A percentile compares a stretch with the other conserved stretches of the same genome.
phyloP scores from a whole-genome alignment of 2,797 vertebrate genomes.

The Capromys pilorides region DNA sequence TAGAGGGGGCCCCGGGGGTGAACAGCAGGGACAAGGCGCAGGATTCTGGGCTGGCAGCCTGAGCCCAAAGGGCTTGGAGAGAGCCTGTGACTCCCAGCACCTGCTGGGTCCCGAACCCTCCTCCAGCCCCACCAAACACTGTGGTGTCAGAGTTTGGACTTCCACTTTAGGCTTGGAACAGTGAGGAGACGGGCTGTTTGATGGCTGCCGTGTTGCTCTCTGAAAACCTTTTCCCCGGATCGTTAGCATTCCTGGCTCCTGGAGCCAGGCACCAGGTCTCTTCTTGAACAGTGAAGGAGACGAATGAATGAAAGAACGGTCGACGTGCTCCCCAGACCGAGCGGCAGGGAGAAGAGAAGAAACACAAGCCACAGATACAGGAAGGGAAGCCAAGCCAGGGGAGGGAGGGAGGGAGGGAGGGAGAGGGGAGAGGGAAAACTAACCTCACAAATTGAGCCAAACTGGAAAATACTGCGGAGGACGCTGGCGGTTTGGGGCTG shows the following conservation, averaged over 20 bases:
- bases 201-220: not conserved
- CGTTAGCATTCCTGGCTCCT: slow-evolving; percentile 11
- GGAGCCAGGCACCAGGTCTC: accelerated
- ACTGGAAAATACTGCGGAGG: not conserved
- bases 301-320: not conserved
- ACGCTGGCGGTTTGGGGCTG: not conserved
- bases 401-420: not conserved
- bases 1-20: not conserved
- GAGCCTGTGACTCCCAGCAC: accelerated
- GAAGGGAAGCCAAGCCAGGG: not conserved
- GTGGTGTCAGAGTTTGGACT: not conserved
- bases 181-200: not conserved
- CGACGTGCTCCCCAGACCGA: accelerated
- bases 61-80: not conserved
- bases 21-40: not conserved
- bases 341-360: not conserved
- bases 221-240: not conserved
- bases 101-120: accelerated
- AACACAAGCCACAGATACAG: not conserved
- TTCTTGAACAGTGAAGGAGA: not conserved
- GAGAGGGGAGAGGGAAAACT: not conserved
- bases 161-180: not conserved
- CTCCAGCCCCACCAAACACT: accelerated
- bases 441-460: not conserved
- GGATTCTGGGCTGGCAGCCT: not conserved